A percentile compares a stretch with the other conserved stretches of the same genome.
Conservation (phyloP, 2,113 vertebrate genomes). For the Herpailurus yagouaroundi region DNA sequence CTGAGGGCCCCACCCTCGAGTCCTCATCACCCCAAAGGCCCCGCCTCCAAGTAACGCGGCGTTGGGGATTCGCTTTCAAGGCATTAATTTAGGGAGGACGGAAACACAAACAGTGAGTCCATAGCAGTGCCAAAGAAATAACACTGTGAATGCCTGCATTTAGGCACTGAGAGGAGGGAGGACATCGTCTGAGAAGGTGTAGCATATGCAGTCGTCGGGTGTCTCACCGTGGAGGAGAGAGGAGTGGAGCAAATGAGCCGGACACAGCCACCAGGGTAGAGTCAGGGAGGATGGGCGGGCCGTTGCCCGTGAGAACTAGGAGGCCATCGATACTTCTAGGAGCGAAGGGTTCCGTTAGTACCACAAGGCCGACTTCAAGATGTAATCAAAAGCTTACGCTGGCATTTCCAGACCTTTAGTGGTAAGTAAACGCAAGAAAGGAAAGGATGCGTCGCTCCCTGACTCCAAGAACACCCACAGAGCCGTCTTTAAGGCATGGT, state of each 20-base stretch:
- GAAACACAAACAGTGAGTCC: not conserved
- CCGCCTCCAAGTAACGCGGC: not conserved
- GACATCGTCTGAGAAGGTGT: no score
- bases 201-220: fast-evolving
- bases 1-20: not conserved
- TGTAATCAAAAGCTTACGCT: not conserved
- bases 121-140: no score
- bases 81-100: not conserved
- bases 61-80: not conserved
- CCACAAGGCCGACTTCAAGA: not conserved
- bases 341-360: not conserved
- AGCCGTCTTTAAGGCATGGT: not conserved
- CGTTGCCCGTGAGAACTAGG: not conserved
- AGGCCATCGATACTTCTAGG: not conserved
- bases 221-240: not conserved
- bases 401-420: not conserved
- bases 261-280: not conserved
- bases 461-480: not conserved
- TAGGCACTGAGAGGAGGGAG: not conserved
- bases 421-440: not conserved
- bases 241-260: fast-evolving
- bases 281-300: no score
- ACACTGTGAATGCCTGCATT: no score
- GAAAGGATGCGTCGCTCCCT: not conserved
- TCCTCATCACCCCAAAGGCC: not conserved